These are phyloP conservation scores for Bungarus multicinctus DNA, from an alignment of 2,113 vertebrate species.

Conservation along the genomic window DNA sequence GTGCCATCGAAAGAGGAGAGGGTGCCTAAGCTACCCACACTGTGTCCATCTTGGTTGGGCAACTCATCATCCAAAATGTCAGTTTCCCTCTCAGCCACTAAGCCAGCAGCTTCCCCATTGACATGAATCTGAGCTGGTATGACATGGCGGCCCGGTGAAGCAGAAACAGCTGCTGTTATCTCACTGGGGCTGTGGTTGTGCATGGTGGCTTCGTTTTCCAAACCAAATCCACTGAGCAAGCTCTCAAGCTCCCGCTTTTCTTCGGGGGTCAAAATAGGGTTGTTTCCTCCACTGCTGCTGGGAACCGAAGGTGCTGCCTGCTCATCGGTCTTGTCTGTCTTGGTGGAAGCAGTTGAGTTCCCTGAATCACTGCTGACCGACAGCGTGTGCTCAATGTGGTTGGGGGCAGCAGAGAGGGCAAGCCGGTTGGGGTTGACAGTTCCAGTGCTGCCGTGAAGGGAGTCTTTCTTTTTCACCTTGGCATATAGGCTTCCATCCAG, in stretches of 20 bases:
- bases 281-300: constrained; percentile 45
- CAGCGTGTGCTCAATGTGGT: constrained; percentile 88
- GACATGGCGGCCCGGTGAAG: constrained; percentile 70
- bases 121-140: constrained; percentile 94
- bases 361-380: constrained; percentile 97
- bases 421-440: constrained; percentile 75
- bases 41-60: constrained; percentile 90
- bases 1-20: constrained; percentile 86
- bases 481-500: constrained; percentile 97
- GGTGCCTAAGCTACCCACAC: constrained; percentile 89
- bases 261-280: constrained; percentile 81
- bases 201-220: constrained; percentile 77
- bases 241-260: constrained; percentile 92
- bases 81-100: constrained; percentile 85
- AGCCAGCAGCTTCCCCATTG: constrained; percentile 71
- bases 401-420: constrained; percentile 69
- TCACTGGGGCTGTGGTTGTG: constrained; percentile 70
- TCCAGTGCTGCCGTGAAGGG: constrained; percentile 75
- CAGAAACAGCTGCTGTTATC: constrained; percentile 40
- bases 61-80: constrained; percentile 96
- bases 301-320: constrained; percentile 52
- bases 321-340: constrained; percentile 95
- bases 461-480: constrained; percentile 98
- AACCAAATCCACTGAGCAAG: constrained; percentile 86
- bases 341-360: constrained; percentile 95